Evolutionary conservation across 2,113 vertebrate species (phyloP).

Genomic region (Herpetotheres cachinnans): DNA sequence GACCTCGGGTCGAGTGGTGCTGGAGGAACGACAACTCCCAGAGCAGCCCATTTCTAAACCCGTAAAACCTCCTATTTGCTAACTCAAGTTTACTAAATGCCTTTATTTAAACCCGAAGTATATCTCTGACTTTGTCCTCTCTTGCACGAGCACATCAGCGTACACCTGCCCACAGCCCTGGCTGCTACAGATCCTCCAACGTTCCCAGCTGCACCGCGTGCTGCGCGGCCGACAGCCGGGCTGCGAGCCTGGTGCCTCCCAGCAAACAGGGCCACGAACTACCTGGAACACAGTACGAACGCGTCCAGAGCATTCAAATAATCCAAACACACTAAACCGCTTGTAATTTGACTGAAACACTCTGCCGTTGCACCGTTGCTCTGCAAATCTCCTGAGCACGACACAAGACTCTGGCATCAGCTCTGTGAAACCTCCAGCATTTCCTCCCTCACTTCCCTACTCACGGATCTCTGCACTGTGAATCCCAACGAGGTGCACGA

Average conservation of each 20-base stretch:
- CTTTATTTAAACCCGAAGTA: background rate
- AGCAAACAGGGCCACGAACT: background rate
- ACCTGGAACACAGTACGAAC: background rate
- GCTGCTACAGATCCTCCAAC: background rate
- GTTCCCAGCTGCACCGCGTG: accelerated
- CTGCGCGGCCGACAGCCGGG: background rate
- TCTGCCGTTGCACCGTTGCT: accelerated
- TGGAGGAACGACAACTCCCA: background rate
- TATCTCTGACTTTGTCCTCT: background rate
- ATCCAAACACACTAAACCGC: background rate
- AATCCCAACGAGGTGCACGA: background rate
- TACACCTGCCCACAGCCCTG: accelerated
- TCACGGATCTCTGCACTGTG: background rate
- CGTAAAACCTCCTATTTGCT: background rate
- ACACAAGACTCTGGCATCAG: accelerated
- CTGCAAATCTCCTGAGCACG: background rate
- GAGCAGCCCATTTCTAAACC: background rate
- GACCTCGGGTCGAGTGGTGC: background rate
- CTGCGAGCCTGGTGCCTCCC: background rate
- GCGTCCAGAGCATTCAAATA: accelerated
- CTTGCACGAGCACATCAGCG: accelerated
- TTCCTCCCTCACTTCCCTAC: background rate
- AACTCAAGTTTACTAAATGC: accelerated
- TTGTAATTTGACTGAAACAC: accelerated
- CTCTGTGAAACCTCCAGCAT: background rate